Evolutionary conservation across 2,888 invertebrate genomes (phyloP).

Genomic region (Metallyticus violacea): DNA sequence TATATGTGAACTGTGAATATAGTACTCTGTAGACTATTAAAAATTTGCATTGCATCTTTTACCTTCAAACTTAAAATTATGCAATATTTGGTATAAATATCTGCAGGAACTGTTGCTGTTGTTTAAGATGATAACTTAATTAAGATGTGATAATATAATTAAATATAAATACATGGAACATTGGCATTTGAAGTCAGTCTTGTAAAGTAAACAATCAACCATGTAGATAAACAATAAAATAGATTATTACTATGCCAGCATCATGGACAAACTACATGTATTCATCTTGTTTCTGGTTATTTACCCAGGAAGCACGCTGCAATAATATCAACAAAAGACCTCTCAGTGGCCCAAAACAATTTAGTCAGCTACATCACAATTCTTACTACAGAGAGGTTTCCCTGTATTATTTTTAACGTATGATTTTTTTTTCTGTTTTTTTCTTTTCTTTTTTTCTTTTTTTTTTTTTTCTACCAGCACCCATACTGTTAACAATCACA

Average conservation of each 20-base stretch:
- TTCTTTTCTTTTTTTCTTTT: neutral
- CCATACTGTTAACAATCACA: slow-evolving; percentile 33
- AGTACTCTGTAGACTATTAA: slow-evolving; percentile 24
- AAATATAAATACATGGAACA: slow-evolving; percentile 35
- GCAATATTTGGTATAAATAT: slow-evolving; percentile 36
- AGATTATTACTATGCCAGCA: neutral
- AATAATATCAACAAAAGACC: slow-evolving; percentile 28
- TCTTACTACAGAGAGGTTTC: neutral
- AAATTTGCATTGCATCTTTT: slow-evolving; percentile 26
- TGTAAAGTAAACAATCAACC: slow-evolving; percentile 34
- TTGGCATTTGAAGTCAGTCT: slow-evolving; percentile 37
- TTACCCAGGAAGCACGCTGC: slow-evolving; percentile 29
- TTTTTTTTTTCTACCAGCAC: slow-evolving; percentile 30
- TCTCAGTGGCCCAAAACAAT: slow-evolving; percentile 5
- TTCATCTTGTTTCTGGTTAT: slow-evolving; percentile 10
- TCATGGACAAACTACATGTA: slow-evolving; percentile 1
- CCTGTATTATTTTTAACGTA: slow-evolving; percentile 1
- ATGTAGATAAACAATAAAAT: slow-evolving; percentile 11
- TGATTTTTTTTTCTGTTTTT: neutral
- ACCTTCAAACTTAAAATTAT: slow-evolving; percentile 33
- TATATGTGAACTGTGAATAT: slow-evolving; percentile 19
- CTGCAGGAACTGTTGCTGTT: slow-evolving; percentile 36
- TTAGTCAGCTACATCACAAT: slow-evolving; percentile 11
- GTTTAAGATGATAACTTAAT: slow-evolving; percentile 31
- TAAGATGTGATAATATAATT: slow-evolving; percentile 33